These are phyloP conservation scores for Leptopterna dolabrata DNA, from an alignment of 2,888 invertebrate species.

Conservation along the genomic window DNA sequence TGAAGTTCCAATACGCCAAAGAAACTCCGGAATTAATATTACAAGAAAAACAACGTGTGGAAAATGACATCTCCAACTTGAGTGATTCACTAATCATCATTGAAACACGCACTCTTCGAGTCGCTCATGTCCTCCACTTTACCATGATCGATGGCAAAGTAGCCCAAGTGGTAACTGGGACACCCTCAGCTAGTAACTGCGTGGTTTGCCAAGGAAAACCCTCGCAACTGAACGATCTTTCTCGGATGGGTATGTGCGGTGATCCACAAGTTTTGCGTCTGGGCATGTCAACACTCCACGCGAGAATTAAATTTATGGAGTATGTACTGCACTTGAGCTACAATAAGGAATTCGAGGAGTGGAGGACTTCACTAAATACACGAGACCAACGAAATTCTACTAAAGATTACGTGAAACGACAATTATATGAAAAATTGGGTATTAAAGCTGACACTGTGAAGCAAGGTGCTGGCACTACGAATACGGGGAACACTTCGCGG, in stretches of 20 bases:
- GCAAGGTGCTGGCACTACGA: background rate
- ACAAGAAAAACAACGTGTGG: conserved; percentile 44
- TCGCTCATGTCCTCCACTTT: conserved; percentile 18
- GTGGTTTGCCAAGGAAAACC: conserved; percentile 38
- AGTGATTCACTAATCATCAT: background rate
- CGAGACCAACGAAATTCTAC: background rate
- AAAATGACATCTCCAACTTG: conserved; percentile 32
- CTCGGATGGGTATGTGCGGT: background rate
- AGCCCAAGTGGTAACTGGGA: conserved; percentile 52
- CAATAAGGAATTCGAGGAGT: conserved; percentile 18
- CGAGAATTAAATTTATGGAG: conserved; percentile 43
- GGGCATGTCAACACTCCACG: conserved; percentile 20
- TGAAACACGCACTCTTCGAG: background rate
- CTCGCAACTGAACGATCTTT: conserved; percentile 28
- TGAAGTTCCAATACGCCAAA: conserved; percentile 64
- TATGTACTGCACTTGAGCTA: conserved; percentile 8
- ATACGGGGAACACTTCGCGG: background rate
- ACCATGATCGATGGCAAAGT: conserved; percentile 58
- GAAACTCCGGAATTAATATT: conserved; percentile 61
- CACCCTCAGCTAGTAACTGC: conserved; percentile 43
- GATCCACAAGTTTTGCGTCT: background rate
- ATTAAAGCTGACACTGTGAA: background rate
- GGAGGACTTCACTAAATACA: background rate
- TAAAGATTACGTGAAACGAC: background rate
- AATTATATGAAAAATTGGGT: background rate